These are phyloP conservation scores for Heliconius hortense DNA, from an alignment of 2,888 invertebrate genomes.

Conservation along the genomic window DNA sequence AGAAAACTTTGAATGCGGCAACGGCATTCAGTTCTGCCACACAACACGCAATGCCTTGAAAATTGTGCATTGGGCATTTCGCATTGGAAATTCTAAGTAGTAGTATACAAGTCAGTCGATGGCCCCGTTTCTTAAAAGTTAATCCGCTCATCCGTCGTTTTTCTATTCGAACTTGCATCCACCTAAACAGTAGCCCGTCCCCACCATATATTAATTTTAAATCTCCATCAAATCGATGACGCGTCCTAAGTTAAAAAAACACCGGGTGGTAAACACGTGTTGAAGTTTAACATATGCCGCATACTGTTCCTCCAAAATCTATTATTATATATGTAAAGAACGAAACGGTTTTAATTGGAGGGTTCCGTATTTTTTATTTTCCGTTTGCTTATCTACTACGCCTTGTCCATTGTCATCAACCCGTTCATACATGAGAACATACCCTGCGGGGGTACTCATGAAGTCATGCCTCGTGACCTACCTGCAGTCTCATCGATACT, in stretches of 20 bases:
- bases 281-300: conserved; percentile 5
- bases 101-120: too few species aligned
- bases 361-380: conserved; percentile 20
- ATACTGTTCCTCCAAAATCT: conserved; percentile 25
- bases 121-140: too few species aligned
- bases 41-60: too few species aligned
- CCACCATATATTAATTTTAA: background rate
- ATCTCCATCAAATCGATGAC: background rate
- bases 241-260: conserved; percentile 2
- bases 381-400: background rate
- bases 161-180: background rate
- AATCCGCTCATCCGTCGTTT: background rate
- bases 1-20: too few species aligned
- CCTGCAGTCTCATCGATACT: too few species aligned
- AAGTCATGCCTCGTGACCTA: too few species aligned
- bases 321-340: conserved; percentile 19
- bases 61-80: too few species aligned
- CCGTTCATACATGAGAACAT: too few species aligned
- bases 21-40: too few species aligned
- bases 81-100: too few species aligned
- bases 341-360: background rate
- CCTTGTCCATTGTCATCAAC: too few species aligned
- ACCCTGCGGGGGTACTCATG: too few species aligned
- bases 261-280: conserved; percentile 37
- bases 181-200: background rate